Percentiles rank a stretch among this genome's conserved stretches.
Conservation (phyloP, 2,797 vertebrate species). For the Syncerus caffer region DNA sequence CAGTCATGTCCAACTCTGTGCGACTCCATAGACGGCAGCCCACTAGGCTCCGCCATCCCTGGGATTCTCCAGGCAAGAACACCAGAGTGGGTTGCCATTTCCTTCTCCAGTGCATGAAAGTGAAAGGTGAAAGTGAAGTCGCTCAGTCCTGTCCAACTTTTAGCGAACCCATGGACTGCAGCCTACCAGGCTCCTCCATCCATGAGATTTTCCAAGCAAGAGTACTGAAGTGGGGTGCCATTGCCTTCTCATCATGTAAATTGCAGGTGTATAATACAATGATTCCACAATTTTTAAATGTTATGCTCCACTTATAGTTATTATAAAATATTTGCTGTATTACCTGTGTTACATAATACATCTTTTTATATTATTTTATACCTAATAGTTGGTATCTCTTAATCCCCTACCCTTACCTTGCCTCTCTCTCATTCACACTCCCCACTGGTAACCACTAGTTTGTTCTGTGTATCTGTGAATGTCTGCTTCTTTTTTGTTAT, state of each 20-base stretch:
- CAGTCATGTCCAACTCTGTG: no score
- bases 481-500: neutral
- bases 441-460: neutral
- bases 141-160: no score
- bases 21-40: no score
- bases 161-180: no score
- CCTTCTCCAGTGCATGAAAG: no score
- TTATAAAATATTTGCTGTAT: neutral
- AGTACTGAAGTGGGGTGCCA: no score
- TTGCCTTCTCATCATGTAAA: neutral
- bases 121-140: no score
- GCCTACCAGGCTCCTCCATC: no score
- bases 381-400: neutral
- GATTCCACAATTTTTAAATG: neutral
- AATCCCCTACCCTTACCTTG: neutral
- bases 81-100: no score
- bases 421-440: neutral
- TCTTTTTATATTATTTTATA: neutral
- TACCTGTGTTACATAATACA: neutral
- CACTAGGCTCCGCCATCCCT: no score
- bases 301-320: neutral
- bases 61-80: no score
- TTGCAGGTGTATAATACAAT: neutral
- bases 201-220: no score
- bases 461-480: neutral